Evolutionary conservation across 2,888 invertebrate genomes (phyloP), one percentile per base, ranked within the genome.

Genomic region (Helobdella robusta): DNA sequence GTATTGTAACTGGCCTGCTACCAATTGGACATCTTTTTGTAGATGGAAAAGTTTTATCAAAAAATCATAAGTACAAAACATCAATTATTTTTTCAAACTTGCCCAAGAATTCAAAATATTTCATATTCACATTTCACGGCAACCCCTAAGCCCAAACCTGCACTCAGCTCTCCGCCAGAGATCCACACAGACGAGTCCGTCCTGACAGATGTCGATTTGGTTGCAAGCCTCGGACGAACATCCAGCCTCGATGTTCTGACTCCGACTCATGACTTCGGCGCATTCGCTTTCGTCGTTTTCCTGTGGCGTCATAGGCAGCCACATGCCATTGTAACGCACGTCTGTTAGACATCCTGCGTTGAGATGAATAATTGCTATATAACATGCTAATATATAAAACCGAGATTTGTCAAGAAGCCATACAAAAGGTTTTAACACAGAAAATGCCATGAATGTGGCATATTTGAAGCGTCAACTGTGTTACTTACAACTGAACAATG

Each of bases 131-230:
- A 40, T 40, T 40, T 40, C n/a, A n/a, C 11, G n/a, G 11, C n/a
- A 40, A 40, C n/a, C n/a, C n/a, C 30, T 25, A 56, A 36, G 35
- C 18, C 34, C 58, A 50, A 6, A 72, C 72, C 69, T 67, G 90
- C 95, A 97, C 80, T 94, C 93, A 75, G 93, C 93, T 81, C 91
- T 89, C 81, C 95, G 94, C 95, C 95, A 97, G 20, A 94, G 85
- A 80, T 97, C 94, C 68, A 91, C 88, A 80, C 95, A 97, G 74
- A 91, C 90, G 18, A 94, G 92, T 92, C 74, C 64, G 30, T n/a
- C 40, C 28, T 56, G 70, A 70, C 67, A 69, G 52, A 50, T 52
- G 30, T 46, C 25, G 40, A 3, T 20, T 44, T 44, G 40, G 15
- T 60, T 32, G 23, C 72, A 72, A 23, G 69, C 68, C 30, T 63